These are phyloP conservation scores for Avahi laniger DNA, from an alignment of 2,797 vertebrate genomes.

Conservation along the genomic window DNA sequence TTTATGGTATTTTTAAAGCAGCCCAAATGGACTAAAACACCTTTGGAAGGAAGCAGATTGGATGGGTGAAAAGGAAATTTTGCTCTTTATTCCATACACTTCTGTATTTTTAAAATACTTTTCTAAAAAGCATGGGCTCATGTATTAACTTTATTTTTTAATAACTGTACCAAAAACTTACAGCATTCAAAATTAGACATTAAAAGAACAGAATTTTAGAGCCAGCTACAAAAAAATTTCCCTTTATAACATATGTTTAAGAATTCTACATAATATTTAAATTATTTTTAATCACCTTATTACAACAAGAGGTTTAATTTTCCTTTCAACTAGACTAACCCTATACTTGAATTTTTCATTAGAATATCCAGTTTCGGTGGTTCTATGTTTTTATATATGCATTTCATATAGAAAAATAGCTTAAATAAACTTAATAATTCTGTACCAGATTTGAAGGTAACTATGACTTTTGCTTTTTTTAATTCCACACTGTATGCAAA, in stretches of 20 bases:
- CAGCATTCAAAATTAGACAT: background rate
- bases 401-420: background rate
- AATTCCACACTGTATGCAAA: slow-evolving; percentile 1
- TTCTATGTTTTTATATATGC: background rate
- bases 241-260: background rate
- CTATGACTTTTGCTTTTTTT: slow-evolving; percentile 20
- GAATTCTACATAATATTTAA: background rate
- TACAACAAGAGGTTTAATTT: slow-evolving; percentile 32
- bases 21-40: background rate
- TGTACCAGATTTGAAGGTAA: background rate
- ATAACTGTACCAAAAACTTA: background rate
- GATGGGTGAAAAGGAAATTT: background rate
- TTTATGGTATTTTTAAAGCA: background rate
- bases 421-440: slow-evolving; percentile 29
- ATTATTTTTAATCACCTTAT: background rate
- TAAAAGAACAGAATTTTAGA: background rate
- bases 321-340: background rate
- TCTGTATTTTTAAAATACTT: background rate
- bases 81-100: background rate
- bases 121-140: background rate
- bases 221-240: background rate
- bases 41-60: background rate
- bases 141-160: background rate
- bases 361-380: background rate
- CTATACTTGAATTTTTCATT: background rate